Percentiles rank a stretch among this genome's conserved stretches.
These are phyloP conservation scores for Tyto alba DNA, from an alignment of 2,113 vertebrate genomes.

Conservation along the genomic window DNA sequence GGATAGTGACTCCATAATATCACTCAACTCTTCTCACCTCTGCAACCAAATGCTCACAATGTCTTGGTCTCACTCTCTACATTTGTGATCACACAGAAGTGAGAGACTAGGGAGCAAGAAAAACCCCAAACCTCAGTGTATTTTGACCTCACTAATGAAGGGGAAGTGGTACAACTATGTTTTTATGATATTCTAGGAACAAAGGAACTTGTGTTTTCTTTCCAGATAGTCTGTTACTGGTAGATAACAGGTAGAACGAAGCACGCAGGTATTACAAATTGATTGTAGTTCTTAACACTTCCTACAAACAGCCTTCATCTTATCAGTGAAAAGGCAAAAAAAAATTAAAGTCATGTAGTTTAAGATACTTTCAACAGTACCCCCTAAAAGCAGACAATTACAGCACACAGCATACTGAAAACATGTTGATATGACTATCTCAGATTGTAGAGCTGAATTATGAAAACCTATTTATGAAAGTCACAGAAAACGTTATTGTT, in stretches of 20 bases:
- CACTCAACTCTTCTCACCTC: not conserved
- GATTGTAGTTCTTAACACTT: not conserved
- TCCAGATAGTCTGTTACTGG: not conserved
- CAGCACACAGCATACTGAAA: not conserved
- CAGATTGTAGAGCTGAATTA: not conserved
- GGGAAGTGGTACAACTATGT: not conserved
- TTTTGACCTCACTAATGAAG: not conserved
- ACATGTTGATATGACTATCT: not conserved
- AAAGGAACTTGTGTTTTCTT: not conserved
- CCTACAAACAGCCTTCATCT: not conserved
- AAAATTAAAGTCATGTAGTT: not conserved
- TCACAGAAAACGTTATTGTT: not conserved
- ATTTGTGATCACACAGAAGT: not conserved
- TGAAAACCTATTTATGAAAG: not conserved
- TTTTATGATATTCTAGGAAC: not conserved
- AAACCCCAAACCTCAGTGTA: not conserved
- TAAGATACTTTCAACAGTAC: not conserved
- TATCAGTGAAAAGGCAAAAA: not conserved
- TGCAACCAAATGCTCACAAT: not conserved
- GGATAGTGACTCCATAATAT: accelerated
- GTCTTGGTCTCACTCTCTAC: not conserved
- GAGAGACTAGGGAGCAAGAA: not conserved
- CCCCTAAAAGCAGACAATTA: not conserved
- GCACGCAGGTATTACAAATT: not conserved
- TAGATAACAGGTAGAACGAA: not conserved